Base-by-base conservation (phyloP, 2,888 invertebrate genomes). In the Agrotis ipsilon region DNA sequence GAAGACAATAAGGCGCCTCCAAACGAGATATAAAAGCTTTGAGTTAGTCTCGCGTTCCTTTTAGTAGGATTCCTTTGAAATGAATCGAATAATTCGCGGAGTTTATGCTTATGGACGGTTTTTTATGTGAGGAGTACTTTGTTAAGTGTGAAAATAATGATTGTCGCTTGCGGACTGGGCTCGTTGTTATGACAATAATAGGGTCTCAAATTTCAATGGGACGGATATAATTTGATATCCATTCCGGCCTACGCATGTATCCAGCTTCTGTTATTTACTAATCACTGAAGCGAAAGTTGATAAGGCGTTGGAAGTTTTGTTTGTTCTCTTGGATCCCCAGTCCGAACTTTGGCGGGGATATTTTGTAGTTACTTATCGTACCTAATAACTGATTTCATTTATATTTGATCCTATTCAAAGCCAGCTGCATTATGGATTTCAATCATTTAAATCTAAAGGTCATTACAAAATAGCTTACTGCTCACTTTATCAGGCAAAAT, bases 21-120 rank as follows among this genome's bases (percentile, higher is more conserved):
- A 92, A 92, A 92, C 93, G 94, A 94, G 94, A 95, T 94, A 96
- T 96, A 96, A 96, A 96, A 95, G 96, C 96, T 96, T 96, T 96
- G 96, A 96, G 95, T 94, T 95, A 95, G 94, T 93, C 93, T 92
- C 90, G 89, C 92, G 89, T 92, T 94, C 93, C 94, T 94, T 96
- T 96, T 94, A 94, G 94, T 92, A 91, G 92, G 91, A 95, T 95
- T 95, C 93, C 94, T 95, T 96, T 96, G 94, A 95, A 95, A 96
- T 95, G 94, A 96, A 94, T 96, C 95, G 94, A 95, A 95, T 95
- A 94, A 96, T 95, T 95, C 92, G 92, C 91, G 85, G 92, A 94
- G 93, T 94, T 94, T 94, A 94, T 94, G 91, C 91, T 92, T 90
- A 92, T 88, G 88, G 90, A 85, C 86, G 89, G 89, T 89, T 92